Percentiles rank a stretch among this genome's conserved stretches.
phyloP scores from a whole-genome alignment of 2,113 vertebrate species.

The Apaloderma vittatum region DNA sequence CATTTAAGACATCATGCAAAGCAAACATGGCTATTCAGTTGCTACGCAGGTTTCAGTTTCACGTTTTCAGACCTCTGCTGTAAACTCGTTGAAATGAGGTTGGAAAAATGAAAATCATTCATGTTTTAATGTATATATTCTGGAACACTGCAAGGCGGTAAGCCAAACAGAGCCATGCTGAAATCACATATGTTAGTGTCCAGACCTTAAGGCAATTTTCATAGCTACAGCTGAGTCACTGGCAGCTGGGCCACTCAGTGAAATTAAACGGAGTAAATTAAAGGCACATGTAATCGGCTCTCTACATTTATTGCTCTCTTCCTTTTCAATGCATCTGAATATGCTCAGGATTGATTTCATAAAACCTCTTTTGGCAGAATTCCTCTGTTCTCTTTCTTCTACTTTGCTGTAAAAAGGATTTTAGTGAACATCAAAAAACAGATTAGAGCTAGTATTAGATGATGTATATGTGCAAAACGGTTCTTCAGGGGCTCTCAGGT shows the following conservation, averaged over 20 bases:
- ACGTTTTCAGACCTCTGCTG: not conserved
- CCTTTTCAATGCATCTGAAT: not conserved
- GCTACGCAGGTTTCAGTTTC: not conserved
- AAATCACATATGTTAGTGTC: not conserved
- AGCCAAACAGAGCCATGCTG: not conserved
- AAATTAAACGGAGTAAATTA: conserved; percentile 6
- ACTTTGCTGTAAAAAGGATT: not conserved
- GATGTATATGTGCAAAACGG: not conserved
- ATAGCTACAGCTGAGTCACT: not conserved
- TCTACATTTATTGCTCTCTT: not conserved
- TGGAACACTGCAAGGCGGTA: not conserved
- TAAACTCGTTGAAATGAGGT: not conserved
- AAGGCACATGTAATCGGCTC: not conserved
- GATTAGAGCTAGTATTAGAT: not conserved
- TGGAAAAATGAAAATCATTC: not conserved
- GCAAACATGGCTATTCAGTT: not conserved
- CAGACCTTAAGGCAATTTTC: not conserved
- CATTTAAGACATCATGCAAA: not conserved
- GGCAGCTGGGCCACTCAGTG: not conserved
- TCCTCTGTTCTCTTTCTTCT: not conserved
- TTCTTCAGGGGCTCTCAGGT: not conserved
- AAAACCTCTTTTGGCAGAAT: not conserved
- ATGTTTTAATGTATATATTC: not conserved
- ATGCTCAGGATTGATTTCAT: not conserved
- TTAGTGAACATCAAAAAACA: not conserved